These are phyloP conservation scores for Drosophila birchii DNA, from an alignment of 2,888 invertebrate genomes.

Conservation along the genomic window DNA sequence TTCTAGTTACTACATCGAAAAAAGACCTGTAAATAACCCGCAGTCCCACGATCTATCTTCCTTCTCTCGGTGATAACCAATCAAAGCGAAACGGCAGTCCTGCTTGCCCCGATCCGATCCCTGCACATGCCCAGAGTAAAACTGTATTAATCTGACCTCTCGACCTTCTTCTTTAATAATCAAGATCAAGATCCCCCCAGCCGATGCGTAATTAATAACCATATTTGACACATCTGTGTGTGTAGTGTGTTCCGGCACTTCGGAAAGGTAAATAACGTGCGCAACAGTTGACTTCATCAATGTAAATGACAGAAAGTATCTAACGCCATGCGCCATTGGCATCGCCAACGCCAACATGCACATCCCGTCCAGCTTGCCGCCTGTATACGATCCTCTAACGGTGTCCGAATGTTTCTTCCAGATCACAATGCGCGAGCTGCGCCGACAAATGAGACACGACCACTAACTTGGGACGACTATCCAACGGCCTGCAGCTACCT, in stretches of 20 bases:
- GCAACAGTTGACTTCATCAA: constrained; percentile 37
- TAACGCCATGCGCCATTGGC: constrained; percentile 24
- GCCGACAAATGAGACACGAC: constrained; percentile 58
- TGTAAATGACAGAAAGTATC: constrained; percentile 58
- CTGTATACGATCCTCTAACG: constrained; percentile 12
- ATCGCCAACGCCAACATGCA: background rate
- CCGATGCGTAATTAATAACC: constrained; percentile 59
- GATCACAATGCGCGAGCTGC: constrained; percentile 72
- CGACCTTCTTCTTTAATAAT: constrained; percentile 44
- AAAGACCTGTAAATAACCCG: constrained; percentile 32
- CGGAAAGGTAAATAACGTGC: constrained; percentile 68
- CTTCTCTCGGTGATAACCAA: constrained; percentile 5
- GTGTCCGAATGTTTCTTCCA: constrained; percentile 47
- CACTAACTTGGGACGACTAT: constrained; percentile 10
- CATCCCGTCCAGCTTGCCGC: background rate
- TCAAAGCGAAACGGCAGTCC: background rate
- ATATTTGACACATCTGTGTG: constrained; percentile 37
- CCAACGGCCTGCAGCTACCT: background rate
- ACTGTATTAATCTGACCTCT: constrained; percentile 22
- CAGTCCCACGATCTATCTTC: background rate
- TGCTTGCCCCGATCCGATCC: constrained; percentile 14
- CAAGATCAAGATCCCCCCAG: constrained; percentile 57
- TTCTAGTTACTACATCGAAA: constrained; percentile 16
- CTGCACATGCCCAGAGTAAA: constrained; percentile 10
- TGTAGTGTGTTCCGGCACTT: constrained; percentile 48